phyloP scores from a whole-genome alignment of 2,113 vertebrate genomes.

The Vidua macroura region DNA sequence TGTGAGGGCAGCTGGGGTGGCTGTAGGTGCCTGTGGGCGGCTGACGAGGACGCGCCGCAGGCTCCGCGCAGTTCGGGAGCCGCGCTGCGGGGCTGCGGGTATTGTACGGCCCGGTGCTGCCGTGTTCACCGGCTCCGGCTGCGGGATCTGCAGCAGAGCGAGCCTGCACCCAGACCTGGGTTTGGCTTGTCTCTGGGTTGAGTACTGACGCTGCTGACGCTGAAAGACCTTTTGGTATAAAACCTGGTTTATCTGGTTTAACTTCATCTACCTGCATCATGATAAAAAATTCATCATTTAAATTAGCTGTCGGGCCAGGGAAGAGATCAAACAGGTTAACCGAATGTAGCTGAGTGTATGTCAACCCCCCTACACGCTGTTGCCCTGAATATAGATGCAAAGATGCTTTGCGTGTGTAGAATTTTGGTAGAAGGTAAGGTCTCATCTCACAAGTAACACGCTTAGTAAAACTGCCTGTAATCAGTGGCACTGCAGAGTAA shows the following conservation, averaged over 20 bases:
- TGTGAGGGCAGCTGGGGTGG: not conserved
- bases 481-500: not conserved
- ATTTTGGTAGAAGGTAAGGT: not conserved
- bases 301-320: not conserved
- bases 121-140: not conserved
- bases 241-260: not conserved
- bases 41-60: not conserved
- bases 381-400: not conserved
- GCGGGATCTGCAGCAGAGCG: not conserved
- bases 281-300: not conserved
- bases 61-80: rapidly evolving
- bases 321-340: not conserved
- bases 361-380: not conserved
- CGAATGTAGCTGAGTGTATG: not conserved
- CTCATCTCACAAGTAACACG: not conserved
- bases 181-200: not conserved
- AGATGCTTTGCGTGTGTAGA: not conserved
- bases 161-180: not conserved
- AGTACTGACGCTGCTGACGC: not conserved
- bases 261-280: not conserved
- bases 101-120: not conserved
- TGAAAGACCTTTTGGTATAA: not conserved
- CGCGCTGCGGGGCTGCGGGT: not conserved
- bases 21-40: not conserved
- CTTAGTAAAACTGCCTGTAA: not conserved